A percentile compares a stretch with the other conserved stretches of the same genome.
phyloP scores from a whole-genome alignment of 64 coral and sea anemone species.

The Montipora efflorescens region DNA sequence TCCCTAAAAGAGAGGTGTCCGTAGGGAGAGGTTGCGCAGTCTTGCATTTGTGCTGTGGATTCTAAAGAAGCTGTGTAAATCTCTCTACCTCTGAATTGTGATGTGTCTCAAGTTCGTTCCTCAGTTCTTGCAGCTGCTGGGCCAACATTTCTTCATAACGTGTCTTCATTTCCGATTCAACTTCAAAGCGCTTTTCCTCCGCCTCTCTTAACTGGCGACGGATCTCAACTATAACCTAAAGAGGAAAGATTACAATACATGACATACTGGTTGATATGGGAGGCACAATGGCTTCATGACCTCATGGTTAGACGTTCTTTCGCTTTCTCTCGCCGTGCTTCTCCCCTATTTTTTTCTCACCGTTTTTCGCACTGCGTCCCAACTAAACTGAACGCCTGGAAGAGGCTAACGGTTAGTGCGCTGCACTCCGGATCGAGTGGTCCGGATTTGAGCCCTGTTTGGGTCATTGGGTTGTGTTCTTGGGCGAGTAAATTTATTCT shows the following conservation, averaged over 20 bases:
- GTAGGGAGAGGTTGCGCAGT: not conserved
- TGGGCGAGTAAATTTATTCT: too few species aligned
- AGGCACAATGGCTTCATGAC: too few species aligned
- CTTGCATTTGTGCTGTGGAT: not conserved
- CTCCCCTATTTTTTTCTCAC: too few species aligned
- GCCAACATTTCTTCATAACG: slow-evolving; percentile 76
- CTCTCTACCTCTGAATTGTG: slow-evolving; percentile 75
- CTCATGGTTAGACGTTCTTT: too few species aligned
- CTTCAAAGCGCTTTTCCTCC: slow-evolving; percentile 73
- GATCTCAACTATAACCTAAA: slow-evolving; percentile 82
- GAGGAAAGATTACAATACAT: not conserved
- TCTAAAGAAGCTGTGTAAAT: not conserved
- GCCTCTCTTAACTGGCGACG: slow-evolving; percentile 72
- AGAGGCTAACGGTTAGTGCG: too few species aligned
- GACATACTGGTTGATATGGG: too few species aligned
- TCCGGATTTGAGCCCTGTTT: too few species aligned
- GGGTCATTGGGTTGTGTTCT: too few species aligned
- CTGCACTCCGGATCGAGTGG: too few species aligned
- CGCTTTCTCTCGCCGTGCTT: too few species aligned
- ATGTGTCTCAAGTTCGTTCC: slow-evolving; percentile 74
- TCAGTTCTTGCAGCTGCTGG: slow-evolving; percentile 83
- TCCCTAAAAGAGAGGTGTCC: not conserved
- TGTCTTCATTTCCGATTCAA: slow-evolving; percentile 83
- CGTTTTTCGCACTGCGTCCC: too few species aligned
- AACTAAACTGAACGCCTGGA: too few species aligned